phyloP scores from a whole-genome alignment of 1,140 invertebrate genomes.

The Drosophila arawakana region DNA sequence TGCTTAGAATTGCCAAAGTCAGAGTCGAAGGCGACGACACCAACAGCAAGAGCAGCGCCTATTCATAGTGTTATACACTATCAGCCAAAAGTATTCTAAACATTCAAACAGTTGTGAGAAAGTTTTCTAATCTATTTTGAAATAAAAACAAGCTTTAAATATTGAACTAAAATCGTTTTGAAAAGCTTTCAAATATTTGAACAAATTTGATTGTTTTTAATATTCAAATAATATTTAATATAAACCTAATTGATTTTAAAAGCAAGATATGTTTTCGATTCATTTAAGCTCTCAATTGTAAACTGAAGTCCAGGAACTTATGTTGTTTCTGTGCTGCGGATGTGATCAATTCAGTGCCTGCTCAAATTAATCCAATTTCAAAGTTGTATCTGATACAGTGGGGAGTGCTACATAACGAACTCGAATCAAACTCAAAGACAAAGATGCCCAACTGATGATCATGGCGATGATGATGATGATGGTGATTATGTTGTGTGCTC shows the following conservation, averaged over 20 bases:
- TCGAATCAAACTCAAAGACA: background rate
- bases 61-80: background rate
- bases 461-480: no score
- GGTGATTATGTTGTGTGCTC: background rate
- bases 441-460: constrained; percentile 23
- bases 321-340: background rate
- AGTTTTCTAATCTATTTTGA: no score
- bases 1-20: constrained; percentile 35
- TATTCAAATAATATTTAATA: no score
- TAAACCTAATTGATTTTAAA: background rate
- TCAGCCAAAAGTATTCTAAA: no score
- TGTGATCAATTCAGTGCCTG: background rate
- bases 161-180: no score
- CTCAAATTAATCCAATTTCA: constrained; percentile 4
- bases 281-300: background rate
- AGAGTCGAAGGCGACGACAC: background rate
- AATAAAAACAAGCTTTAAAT: no score
- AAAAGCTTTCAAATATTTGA: background rate
- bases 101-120: no score
- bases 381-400: background rate
- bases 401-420: background rate
- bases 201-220: no score
- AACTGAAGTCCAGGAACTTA: background rate
- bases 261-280: background rate
- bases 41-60: background rate